phyloP scores from a whole-genome alignment of 2,113 vertebrate genomes.

The Sardina pilchardus region DNA sequence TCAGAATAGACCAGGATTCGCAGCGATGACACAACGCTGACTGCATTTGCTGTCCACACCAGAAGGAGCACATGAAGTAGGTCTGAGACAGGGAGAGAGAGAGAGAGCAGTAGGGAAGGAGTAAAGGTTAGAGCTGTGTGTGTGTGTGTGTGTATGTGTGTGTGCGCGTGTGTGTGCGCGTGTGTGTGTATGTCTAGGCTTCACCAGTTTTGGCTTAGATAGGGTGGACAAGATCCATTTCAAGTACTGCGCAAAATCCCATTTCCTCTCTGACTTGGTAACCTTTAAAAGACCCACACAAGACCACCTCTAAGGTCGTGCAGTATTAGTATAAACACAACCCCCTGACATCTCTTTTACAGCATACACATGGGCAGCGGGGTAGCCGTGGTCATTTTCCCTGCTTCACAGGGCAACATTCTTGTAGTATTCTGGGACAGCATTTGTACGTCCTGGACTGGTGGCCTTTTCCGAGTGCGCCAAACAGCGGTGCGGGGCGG shows the following conservation, averaged over 20 bases:
- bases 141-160: background rate
- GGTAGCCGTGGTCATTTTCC: background rate
- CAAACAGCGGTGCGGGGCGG: background rate
- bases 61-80: background rate
- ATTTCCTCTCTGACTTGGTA: background rate
- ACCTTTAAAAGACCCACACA: background rate
- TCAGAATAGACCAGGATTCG: conserved; percentile 59
- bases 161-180: background rate
- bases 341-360: background rate
- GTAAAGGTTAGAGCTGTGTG: conserved; percentile 31
- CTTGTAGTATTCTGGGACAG: no score
- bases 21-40: background rate
- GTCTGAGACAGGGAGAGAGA: background rate
- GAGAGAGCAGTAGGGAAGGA: no score
- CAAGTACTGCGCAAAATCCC: background rate
- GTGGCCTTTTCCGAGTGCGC: no score
- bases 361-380: background rate
- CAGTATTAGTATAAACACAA: background rate
- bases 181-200: background rate
- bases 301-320: background rate
- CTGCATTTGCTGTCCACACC: background rate
- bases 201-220: background rate
- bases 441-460: no score
- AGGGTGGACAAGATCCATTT: background rate
- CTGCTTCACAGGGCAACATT: no score